Evolutionary conservation across 1,140 invertebrate genomes (phyloP), one percentile per base, ranked within the genome.

Genomic region (Sinonovacula constricta): DNA sequence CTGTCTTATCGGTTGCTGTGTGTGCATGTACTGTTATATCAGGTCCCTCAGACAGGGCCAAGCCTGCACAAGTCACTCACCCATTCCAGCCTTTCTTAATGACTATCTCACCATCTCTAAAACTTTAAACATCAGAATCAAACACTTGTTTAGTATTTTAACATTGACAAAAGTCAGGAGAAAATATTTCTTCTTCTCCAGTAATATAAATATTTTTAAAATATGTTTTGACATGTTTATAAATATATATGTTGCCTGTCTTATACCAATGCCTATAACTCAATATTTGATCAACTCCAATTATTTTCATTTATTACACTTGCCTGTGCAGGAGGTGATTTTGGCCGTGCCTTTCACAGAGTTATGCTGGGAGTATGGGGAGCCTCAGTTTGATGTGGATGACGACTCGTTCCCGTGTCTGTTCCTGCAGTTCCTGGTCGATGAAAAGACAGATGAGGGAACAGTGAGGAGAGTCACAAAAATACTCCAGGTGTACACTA

Each of bases 391-490:
- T 84, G 95, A 95, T 86, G 93, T 94, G 74, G 96, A 96, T 92
- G 94, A 94, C 15, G 95, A 97, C 86, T 97, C 96, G 85, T 92
- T 97, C 59, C 96, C 97, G 18, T 97, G 96, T 89, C 92, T 98
- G 62, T 97, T 97, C 90, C 88, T 96, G 45, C 95, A 96, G 90
- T 98, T 97, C 89, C 94, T 95, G 94, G 96, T 4, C 60, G 83
- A 62, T 51, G 70, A 67, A 36, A 72, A 15, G 1, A 45, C 33
- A 26, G 33, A 60, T n/a, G 78, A 77, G 2, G 75, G 67, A 2
- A 63, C 28, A 12, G 75, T 51, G 18, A 33, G 66, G 14, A 39
- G 53, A 12, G 59, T 85, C 30, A 87, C 86, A 18, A 87, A 87
- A 80, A 63, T 87, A 33, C 49, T 87, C 24, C 80, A 85, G 63